These are phyloP conservation scores for Taxidea taxus DNA, from an alignment of 2,113 vertebrate genomes.

Conservation along the genomic window DNA sequence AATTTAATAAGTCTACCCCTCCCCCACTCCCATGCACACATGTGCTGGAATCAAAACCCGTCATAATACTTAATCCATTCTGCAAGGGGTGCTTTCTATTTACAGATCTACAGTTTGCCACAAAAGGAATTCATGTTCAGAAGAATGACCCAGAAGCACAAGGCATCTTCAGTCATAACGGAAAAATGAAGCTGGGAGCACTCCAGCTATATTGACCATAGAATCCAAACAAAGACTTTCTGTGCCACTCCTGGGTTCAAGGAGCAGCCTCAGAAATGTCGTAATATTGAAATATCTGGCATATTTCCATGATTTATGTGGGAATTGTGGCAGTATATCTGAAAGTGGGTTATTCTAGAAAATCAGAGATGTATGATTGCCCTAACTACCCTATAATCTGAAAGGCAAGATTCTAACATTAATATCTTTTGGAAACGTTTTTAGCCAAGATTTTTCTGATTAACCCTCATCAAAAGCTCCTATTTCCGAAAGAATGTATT, in stretches of 20 bases:
- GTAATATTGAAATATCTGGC: slow-evolving; percentile 52
- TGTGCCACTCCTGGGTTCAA: slow-evolving; percentile 60
- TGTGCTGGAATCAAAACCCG: background rate
- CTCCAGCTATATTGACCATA: slow-evolving; percentile 13
- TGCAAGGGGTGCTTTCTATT: background rate
- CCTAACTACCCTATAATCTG: slow-evolving; percentile 51
- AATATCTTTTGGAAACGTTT: slow-evolving; percentile 65
- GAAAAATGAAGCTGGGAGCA: slow-evolving; percentile 51
- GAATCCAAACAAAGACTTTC: slow-evolving; percentile 55
- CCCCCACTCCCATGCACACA: background rate
- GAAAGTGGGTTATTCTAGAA: slow-evolving; percentile 64
- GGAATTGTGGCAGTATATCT: slow-evolving; percentile 50
- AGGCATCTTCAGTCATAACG: slow-evolving; percentile 1
- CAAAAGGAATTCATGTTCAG: background rate
- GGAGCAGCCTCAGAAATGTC: slow-evolving; percentile 48
- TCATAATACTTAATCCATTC: background rate
- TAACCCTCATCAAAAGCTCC: slow-evolving; percentile 66
- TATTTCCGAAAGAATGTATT: slow-evolving; percentile 63
- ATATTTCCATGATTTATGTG: slow-evolving; percentile 68
- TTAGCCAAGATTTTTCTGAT: slow-evolving; percentile 67
- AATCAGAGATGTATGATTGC: slow-evolving; percentile 50
- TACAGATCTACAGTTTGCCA: background rate
- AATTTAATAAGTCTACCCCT: background rate
- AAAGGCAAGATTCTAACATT: slow-evolving; percentile 54
- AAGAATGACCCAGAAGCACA: slow-evolving; percentile 38